These are phyloP conservation scores for Papilio gigon DNA, from an alignment of 2,888 invertebrate species.

Conservation along the genomic window DNA sequence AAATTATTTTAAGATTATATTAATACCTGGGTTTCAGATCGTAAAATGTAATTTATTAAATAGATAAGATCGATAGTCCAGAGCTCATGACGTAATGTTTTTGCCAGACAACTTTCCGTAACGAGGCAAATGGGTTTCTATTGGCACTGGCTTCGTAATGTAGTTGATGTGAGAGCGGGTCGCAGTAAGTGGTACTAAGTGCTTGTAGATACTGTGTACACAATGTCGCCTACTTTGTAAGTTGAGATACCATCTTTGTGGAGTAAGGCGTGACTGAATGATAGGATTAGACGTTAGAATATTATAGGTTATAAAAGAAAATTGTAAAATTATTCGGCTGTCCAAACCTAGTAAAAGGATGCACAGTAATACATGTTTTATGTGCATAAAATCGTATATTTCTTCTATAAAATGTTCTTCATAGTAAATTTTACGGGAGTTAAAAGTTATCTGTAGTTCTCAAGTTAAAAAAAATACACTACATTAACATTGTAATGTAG, in stretches of 20 bases:
- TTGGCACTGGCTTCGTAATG: neutral
- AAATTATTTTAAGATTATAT: conserved; percentile 7
- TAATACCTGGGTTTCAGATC: neutral
- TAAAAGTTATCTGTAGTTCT: neutral
- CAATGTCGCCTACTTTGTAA: conserved; percentile 4
- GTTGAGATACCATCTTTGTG: conserved; percentile 8
- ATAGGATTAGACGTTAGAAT: conserved; percentile 2
- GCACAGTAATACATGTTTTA: no score
- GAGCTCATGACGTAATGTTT: neutral
- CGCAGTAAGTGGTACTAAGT: conserved; percentile 14
- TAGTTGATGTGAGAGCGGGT: neutral
- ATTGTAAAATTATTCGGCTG: no score
- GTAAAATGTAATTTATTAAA: conserved; percentile 6
- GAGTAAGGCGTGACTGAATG: neutral
- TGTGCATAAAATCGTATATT: no score
- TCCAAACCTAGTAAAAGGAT: no score
- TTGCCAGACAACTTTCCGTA: neutral
- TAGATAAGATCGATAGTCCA: neutral
- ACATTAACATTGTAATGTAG: neutral
- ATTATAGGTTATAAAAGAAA: no score
- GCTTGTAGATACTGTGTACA: conserved; percentile 9
- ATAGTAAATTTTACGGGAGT: no score
- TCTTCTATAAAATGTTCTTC: no score
- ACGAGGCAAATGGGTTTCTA: conserved; percentile 1
- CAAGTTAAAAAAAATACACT: neutral